Percentiles rank a stretch among this genome's conserved stretches.
Evolutionary conservation across 2,113 vertebrate species (phyloP).

Genomic region (Prochilodus magdalenae): DNA sequence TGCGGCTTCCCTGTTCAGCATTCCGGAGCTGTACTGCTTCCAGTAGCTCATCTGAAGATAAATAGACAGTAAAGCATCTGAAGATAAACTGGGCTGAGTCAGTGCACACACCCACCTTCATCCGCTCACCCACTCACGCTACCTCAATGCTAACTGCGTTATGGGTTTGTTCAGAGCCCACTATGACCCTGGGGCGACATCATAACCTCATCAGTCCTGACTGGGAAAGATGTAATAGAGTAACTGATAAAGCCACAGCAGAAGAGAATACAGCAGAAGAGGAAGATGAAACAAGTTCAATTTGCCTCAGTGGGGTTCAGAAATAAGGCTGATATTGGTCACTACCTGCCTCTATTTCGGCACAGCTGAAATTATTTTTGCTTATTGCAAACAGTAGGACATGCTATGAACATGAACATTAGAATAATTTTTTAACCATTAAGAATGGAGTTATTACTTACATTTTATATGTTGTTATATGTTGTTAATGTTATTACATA

Average conservation of each 20-base stretch:
- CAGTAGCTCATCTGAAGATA: constrained; percentile 57
- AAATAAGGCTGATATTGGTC: not conserved
- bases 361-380: not conserved
- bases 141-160: constrained; percentile 15
- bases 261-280: not conserved
- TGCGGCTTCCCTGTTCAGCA: constrained; percentile 52
- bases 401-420: no score
- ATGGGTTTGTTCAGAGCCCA: not conserved
- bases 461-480: no score
- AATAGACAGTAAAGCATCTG: not conserved
- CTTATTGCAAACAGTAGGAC: not conserved
- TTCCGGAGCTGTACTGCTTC: constrained; percentile 54
- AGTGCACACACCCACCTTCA: not conserved
- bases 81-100: not conserved
- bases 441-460: no score
- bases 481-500: no score
- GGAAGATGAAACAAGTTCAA: not conserved
- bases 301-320: not conserved
- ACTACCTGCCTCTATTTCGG: not conserved
- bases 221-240: constrained; percentile 32
- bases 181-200: not conserved
- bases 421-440: no score
- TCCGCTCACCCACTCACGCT: not conserved
- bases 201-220: constrained; percentile 23
- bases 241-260: not conserved